Base-by-base conservation (phyloP, 1,140 invertebrate species). In the Zaprionus africanus region DNA sequence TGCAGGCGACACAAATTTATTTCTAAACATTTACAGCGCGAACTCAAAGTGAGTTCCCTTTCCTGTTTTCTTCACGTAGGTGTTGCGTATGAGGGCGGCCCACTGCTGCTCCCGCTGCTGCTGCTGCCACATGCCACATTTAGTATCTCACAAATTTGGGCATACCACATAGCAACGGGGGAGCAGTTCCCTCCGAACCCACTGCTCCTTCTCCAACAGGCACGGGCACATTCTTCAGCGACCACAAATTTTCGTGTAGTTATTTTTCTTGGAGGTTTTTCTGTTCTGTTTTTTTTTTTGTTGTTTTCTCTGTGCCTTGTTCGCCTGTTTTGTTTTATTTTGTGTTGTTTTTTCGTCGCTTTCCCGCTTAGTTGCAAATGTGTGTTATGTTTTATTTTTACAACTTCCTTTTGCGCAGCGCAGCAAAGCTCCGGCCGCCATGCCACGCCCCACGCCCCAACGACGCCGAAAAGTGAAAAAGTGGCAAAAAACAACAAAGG, bases 371-470 rank as follows among this genome's bases (percentile, higher is more conserved):
- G 75, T 85, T 85, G 82, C 80, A 81, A 75, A 87, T 85, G 84
- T 87, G 85, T 87, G 85, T 74, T 72, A 73, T 87, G 81, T 84
- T 87, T 88, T 87, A 87, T 87, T 87, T 87, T 88, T 90, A 87
- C 84, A 87, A 84, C 84, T 87, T 87, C 74, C 81, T 81, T 53
- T 68, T 49, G 58, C 51, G 64, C 53, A 54, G 26, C 36, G 65
- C 41, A 46, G 41, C 31, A 11, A 0, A 31, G 28, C 31, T 11
- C 31, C 9, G 31, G 0, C 31, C 15, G n/a, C 65, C 65, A 53
- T 56, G 46, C 65, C 22, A 22, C 9, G 31, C 9, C 65, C 15
- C n/a, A n/a, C n/a, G 46, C 46, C 34, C 57, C 41, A 28, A 3
- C 36, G 57, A 63, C 46, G 43, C 57, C 72, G 57, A 60, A 68